phyloP scores from a whole-genome alignment of 2,797 vertebrate species.

The Enteromius treurensis region DNA sequence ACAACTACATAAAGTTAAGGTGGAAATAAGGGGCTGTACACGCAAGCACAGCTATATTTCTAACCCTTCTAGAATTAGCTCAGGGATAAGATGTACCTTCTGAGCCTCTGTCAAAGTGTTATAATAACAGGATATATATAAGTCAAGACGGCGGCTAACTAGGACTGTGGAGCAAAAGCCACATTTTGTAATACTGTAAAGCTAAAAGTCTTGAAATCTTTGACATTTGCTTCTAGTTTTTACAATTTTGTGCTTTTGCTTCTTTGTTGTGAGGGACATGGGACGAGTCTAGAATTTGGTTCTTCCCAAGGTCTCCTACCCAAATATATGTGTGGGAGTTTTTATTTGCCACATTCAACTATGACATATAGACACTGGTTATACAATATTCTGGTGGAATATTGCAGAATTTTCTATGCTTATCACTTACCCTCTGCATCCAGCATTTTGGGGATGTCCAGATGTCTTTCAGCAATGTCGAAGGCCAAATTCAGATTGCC shows the following conservation, averaged over 20 bases:
- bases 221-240: background rate
- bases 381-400: background rate
- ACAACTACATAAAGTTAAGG: background rate
- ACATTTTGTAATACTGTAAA: background rate
- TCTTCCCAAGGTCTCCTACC: background rate
- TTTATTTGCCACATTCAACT: background rate
- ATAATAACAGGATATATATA: constrained; percentile 75
- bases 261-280: background rate
- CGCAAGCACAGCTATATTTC: background rate
- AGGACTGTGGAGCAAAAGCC: constrained; percentile 72
- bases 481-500: constrained; percentile 98
- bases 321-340: background rate
- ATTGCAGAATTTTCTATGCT: background rate
- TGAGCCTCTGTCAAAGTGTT: constrained; percentile 73
- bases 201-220: background rate
- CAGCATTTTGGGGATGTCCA: constrained; percentile 99
- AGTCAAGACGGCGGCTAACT: constrained; percentile 72
- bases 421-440: constrained; percentile 91
- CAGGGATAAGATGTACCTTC: constrained; percentile 68
- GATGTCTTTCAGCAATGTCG: constrained; percentile 97
- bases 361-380: background rate
- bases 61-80: background rate
- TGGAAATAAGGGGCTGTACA: background rate
- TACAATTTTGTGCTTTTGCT: background rate
- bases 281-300: background rate